phyloP scores from a whole-genome alignment of 2,113 vertebrate genomes.

The Nannobrachium achirus region DNA sequence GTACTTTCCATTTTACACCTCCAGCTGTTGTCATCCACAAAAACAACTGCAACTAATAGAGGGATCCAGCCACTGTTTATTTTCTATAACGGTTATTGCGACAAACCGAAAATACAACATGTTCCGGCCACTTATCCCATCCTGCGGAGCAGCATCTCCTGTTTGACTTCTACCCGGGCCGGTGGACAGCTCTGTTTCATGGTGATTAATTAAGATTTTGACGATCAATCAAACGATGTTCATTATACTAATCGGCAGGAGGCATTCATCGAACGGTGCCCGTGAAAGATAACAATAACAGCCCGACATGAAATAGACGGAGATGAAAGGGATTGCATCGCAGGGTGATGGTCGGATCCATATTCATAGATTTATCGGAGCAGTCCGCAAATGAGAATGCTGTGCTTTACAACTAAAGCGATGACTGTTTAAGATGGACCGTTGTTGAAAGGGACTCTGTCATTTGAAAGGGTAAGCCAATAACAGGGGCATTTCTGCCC shows the following conservation, averaged over 20 bases:
- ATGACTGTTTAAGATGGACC: constrained; percentile 30
- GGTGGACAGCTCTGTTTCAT: constrained; percentile 37
- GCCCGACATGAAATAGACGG: constrained; percentile 45
- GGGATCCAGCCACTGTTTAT: constrained; percentile 27
- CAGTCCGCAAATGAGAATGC: constrained; percentile 14
- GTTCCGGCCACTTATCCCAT: constrained; percentile 13
- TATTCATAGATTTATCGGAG: constrained; percentile 45
- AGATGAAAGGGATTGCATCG: constrained; percentile 38
- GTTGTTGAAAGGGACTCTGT: neutral
- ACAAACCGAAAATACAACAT: neutral
- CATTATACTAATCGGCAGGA: constrained; percentile 58
- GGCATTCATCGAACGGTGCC: constrained; percentile 43
- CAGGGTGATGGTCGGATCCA: constrained; percentile 41
- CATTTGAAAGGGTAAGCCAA: constrained; percentile 35
- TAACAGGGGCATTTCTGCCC: constrained; percentile 27
- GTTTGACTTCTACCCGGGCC: constrained; percentile 36
- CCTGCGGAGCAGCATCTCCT: constrained; percentile 15
- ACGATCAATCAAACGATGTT: constrained; percentile 66
- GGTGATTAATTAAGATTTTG: constrained; percentile 64
- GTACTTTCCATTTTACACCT: too few relatives aligned
- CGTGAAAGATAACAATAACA: constrained; percentile 48
- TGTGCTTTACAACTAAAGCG: constrained; percentile 40
- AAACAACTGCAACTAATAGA: constrained; percentile 29
- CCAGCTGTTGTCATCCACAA: neutral
- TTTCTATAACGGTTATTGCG: constrained; percentile 29